Percentiles rank a stretch among this genome's conserved stretches.
Conservation (phyloP, 2,888 invertebrate species). For the Meiosimyza platycephala region DNA sequence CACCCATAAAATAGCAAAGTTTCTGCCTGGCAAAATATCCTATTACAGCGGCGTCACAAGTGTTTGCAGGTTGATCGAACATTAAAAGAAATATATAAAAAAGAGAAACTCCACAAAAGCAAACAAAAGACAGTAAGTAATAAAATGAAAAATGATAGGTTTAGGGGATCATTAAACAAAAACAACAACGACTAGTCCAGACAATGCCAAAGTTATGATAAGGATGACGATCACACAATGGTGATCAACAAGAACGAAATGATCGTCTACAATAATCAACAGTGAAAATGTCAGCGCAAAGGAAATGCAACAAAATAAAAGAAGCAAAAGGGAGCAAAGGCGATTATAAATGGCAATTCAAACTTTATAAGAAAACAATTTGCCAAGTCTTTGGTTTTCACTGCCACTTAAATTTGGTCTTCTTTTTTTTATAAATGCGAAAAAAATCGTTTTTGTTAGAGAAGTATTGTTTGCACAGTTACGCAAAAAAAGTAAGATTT, state of each 20-base stretch:
- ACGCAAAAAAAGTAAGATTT: too few relatives aligned
- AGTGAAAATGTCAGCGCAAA: constrained; percentile 18
- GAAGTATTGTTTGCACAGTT: too few relatives aligned
- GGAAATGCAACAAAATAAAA: neutral
- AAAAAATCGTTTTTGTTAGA: too few relatives aligned
- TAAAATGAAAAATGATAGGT: constrained; percentile 38
- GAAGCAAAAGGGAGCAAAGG: neutral
- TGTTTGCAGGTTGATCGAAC: constrained; percentile 17
- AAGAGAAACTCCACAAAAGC: constrained; percentile 17
- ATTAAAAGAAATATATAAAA: neutral
- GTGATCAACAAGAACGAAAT: neutral
- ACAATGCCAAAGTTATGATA: neutral
- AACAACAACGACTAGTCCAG: constrained; percentile 12
- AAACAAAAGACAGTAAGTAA: neutral
- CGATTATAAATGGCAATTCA: constrained; percentile 30
- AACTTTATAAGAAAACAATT: constrained; percentile 22
- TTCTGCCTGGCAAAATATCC: constrained; percentile 37
- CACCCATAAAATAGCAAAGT: too few relatives aligned
- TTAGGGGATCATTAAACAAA: constrained; percentile 31
- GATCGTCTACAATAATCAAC: neutral
- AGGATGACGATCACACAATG: constrained; percentile 15
- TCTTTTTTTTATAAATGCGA: too few relatives aligned
- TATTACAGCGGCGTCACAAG: constrained; percentile 21
- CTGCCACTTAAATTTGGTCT: neutral
- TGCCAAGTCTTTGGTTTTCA: neutral